These are phyloP conservation scores for silkworm (Bombyx mori) DNA, from an alignment of 1,140 invertebrate genomes.

Conservation along the genomic window DNA sequence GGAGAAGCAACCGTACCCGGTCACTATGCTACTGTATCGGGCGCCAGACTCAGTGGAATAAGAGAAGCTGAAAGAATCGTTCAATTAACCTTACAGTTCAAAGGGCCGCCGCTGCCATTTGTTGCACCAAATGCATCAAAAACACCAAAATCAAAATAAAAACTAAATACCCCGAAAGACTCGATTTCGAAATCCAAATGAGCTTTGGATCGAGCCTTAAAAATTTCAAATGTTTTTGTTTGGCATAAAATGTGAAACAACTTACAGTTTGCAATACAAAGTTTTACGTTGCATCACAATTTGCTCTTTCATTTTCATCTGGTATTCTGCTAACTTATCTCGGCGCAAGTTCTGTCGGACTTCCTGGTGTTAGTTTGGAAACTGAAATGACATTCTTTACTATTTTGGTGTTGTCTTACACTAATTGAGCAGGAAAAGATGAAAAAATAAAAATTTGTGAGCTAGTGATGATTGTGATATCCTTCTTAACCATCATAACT, in stretches of 20 bases:
- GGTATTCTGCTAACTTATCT: slow-evolving; percentile 22
- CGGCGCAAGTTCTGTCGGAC: slow-evolving; percentile 18
- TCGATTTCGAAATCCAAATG: not conserved
- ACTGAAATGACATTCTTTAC: slow-evolving; percentile 19
- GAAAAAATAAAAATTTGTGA: too few species aligned
- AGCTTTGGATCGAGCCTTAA: not conserved
- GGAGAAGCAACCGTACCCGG: slow-evolving; percentile 83
- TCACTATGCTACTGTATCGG: slow-evolving; percentile 78
- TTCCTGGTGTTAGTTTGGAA: slow-evolving; percentile 28
- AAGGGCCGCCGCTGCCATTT: slow-evolving; percentile 69
- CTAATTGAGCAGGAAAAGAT: too few species aligned
- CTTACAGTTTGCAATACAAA: slow-evolving; percentile 15
- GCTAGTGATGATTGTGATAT: too few species aligned
- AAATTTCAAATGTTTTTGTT: too few species aligned
- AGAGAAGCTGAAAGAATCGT: slow-evolving; percentile 81
- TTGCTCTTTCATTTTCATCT: slow-evolving; percentile 20
- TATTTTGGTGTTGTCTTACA: not conserved
- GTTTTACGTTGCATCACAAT: slow-evolving; percentile 8
- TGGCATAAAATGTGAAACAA: too few species aligned
- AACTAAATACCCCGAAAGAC: not conserved
- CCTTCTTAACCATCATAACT: too few species aligned
- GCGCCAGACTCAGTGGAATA: slow-evolving; percentile 74
- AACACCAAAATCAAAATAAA: slow-evolving; percentile 2
- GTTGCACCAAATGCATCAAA: not conserved
- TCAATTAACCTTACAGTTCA: slow-evolving; percentile 72